Conservation (phyloP, 1,140 invertebrate genomes). For the Bilobella aurantiaca region DNA sequence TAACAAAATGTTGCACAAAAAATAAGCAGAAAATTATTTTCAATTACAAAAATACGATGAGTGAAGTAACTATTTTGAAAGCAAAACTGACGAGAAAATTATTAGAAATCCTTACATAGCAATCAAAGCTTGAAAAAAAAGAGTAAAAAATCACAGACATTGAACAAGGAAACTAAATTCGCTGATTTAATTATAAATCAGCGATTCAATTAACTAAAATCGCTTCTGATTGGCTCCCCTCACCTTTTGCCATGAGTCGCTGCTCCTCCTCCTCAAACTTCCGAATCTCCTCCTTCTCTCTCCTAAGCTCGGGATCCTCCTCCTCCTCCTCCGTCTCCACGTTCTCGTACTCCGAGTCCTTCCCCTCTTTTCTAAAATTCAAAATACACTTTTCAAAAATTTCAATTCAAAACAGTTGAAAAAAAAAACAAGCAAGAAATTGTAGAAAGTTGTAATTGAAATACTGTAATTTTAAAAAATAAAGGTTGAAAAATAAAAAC, state of each 20-base stretch:
- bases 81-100: neutral
- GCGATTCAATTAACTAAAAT: too few relatives aligned
- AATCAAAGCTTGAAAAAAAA: neutral
- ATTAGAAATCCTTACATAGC: neutral
- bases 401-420: neutral
- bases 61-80: too few relatives aligned
- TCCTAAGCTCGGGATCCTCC: conserved; percentile 36
- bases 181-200: too few relatives aligned
- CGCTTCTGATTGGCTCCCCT: too few relatives aligned
- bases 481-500: conserved; percentile 27
- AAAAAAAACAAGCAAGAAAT: conserved; percentile 8
- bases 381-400: neutral
- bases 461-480: too few relatives aligned
- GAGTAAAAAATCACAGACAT: too few relatives aligned
- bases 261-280: conserved; percentile 46
- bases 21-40: too few relatives aligned
- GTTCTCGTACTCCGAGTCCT: conserved; percentile 39
- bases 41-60: too few relatives aligned
- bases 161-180: too few relatives aligned
- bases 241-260: conserved; percentile 42
- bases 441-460: too few relatives aligned
- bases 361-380: conserved; percentile 31
- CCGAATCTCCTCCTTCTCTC: conserved; percentile 37
- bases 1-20: too few relatives aligned
- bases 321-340: conserved; percentile 36